phyloP scores from a whole-genome alignment of 2,888 invertebrate species.

The Maniola hyperantus region DNA sequence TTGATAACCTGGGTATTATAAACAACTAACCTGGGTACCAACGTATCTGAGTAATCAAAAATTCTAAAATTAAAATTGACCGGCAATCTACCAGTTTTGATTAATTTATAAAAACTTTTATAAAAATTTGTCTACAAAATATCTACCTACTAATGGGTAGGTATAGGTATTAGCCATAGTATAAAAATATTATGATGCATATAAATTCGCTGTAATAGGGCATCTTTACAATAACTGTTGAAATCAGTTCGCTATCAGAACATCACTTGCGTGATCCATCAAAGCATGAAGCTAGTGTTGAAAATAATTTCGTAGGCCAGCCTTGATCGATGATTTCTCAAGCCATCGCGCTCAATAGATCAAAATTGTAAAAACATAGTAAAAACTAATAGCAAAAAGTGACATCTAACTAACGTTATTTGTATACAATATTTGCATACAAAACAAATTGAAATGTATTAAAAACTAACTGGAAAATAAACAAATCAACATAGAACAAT shows the following conservation, averaged over 20 bases:
- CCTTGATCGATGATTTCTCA: constrained; percentile 61
- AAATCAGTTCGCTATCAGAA: constrained; percentile 45
- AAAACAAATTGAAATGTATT: background rate
- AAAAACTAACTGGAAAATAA: no score
- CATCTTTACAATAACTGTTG: constrained; percentile 26
- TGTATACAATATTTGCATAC: constrained; percentile 1
- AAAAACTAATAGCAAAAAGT: constrained; percentile 20
- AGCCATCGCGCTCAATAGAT: constrained; percentile 46
- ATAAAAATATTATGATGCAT: background rate
- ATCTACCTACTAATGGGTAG: no score
- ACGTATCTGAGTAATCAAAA: no score
- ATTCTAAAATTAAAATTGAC: no score
- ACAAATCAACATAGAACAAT: no score
- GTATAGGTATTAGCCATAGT: no score
- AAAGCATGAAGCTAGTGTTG: constrained; percentile 62
- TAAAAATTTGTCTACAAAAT: no score
- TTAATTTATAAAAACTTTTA: no score
- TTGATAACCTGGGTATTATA: no score
- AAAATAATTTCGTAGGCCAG: constrained; percentile 59
- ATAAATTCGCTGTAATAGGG: background rate
- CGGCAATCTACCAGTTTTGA: no score
- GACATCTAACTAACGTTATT: background rate
- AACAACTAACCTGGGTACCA: no score
- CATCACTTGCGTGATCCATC: constrained; percentile 58
- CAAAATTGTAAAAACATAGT: constrained; percentile 8